A percentile compares a stretch with the other conserved stretches of the same genome.
Evolutionary conservation across 2,888 invertebrate species (phyloP).

Genomic region (Balanococcus diminutus): DNA sequence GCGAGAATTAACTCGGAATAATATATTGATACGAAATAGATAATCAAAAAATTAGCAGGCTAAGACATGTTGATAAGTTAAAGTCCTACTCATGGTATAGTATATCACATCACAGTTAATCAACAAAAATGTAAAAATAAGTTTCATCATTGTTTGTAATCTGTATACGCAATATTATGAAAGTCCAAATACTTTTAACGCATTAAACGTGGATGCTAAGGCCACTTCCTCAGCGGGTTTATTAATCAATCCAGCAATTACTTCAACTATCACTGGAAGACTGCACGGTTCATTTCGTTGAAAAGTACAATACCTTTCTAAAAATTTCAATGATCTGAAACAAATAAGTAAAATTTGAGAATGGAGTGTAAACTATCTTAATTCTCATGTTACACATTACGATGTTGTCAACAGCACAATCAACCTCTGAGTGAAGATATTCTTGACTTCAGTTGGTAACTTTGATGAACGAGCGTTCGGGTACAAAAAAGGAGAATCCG

Average conservation of each 20-base stretch:
- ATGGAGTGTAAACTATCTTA: too few relatives aligned
- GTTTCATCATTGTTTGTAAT: background rate
- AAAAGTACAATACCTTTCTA: slow-evolving; percentile 91
- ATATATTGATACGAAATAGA: too few relatives aligned
- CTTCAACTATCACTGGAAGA: slow-evolving; percentile 88
- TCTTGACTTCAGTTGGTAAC: slow-evolving; percentile 84
- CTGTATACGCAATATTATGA: background rate
- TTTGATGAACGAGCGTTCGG: slow-evolving; percentile 93
- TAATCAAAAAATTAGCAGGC: too few relatives aligned
- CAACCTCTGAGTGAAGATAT: slow-evolving; percentile 73
- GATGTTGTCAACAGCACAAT: background rate
- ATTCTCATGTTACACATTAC: background rate
- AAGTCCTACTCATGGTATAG: too few relatives aligned
- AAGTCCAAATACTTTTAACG: slow-evolving; percentile 85
- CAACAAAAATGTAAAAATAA: too few relatives aligned
- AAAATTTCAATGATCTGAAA: slow-evolving; percentile 75
- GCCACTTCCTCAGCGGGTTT: slow-evolving; percentile 88
- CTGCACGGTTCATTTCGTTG: slow-evolving; percentile 96
- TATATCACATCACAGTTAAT: too few relatives aligned
- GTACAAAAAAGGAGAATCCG: slow-evolving; percentile 96
- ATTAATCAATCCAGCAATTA: slow-evolving; percentile 90
- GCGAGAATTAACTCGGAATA: too few relatives aligned
- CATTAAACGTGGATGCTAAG: slow-evolving; percentile 87
- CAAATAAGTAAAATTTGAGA: slow-evolving; percentile 48
- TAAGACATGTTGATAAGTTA: too few relatives aligned